Evolutionary conservation across 1,140 invertebrate genomes (phyloP).

Genomic region (Odontomachus brunneus): DNA sequence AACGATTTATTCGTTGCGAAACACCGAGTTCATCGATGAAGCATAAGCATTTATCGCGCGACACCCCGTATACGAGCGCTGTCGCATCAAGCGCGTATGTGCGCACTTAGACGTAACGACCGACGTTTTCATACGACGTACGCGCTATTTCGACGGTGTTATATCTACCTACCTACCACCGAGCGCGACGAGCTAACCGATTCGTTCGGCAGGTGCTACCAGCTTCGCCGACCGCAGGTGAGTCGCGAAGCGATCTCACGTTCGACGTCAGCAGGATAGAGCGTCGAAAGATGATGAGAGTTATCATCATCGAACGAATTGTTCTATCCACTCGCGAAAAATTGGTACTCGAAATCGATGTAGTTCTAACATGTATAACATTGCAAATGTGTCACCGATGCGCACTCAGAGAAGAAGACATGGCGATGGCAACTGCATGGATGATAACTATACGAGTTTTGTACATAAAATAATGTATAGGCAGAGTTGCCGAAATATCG

Average conservation of each 20-base stretch:
- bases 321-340: background rate
- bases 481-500: too few species aligned
- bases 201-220: slow-evolving; percentile 71
- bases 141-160: slow-evolving; percentile 40
- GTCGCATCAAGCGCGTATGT: background rate
- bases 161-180: slow-evolving; percentile 21
- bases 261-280: slow-evolving; percentile 19
- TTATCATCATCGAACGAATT: slow-evolving; percentile 16
- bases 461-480: too few species aligned
- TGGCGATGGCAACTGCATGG: too few species aligned
- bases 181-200: slow-evolving; percentile 19
- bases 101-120: slow-evolving; percentile 4
- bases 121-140: slow-evolving; percentile 5
- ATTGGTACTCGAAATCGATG: background rate
- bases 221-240: slow-evolving; percentile 59
- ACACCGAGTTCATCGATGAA: background rate
- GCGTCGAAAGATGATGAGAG: background rate
- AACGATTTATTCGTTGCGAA: background rate
- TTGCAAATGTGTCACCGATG: background rate
- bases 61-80: background rate
- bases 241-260: slow-evolving; percentile 47
- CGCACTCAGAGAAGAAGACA: too few species aligned
- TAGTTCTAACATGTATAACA: background rate
- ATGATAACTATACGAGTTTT: too few species aligned
- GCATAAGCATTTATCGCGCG: background rate